Base-by-base conservation (phyloP, 2,113 vertebrate species). In the Sapajus apella region DNA sequence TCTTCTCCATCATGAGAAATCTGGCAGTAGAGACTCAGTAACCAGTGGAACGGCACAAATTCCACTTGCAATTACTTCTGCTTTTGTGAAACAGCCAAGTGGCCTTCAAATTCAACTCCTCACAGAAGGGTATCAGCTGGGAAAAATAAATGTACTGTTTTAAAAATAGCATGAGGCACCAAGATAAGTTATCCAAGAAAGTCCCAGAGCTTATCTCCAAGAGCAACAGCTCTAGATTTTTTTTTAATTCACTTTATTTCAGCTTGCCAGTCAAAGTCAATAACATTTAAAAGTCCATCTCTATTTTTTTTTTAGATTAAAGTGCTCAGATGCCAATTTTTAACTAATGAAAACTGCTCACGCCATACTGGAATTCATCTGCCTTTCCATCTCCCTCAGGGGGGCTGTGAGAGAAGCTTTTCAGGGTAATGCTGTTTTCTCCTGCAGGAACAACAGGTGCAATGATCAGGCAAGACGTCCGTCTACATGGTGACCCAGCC, bases 391-490 rank as follows among this genome's bases (percentile, higher is more conserved):
- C 72, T 85, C 73, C 72, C 30, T 18, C 21, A 14, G 52, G 2
- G 9, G 0, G 0, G 79, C 84, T 87, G 72, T 43, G 40, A 47
- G 27, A 47, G 75, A 4, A 8, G 12, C 1, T 47, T 1, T 18
- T 1, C 0, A 6, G 61, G 10, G 8, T 6, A 6, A 6, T 9
- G 7, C 7, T n/a, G 27, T 7, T 40, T 32, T 45, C 52, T 68
- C 52, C 72, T 10, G 0, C 25, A 25, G 23, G 8, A 35, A 55
- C n/a, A 52, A 37, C 3, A 16, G 43, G 43, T 43, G 43, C 43
- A 43, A 43, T 5, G 43, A 5, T 5, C 43, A 43, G 35, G 8
- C 3, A 0, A 1, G 70, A 5, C 3, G 20, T 3, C 11, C 8
- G 2, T 58, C 56, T 37, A 2, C 30, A 37, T 8, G 21, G 90